Evolutionary conservation across 1,140 invertebrate genomes (phyloP).

Genomic region (Drosophila biarmipes): DNA sequence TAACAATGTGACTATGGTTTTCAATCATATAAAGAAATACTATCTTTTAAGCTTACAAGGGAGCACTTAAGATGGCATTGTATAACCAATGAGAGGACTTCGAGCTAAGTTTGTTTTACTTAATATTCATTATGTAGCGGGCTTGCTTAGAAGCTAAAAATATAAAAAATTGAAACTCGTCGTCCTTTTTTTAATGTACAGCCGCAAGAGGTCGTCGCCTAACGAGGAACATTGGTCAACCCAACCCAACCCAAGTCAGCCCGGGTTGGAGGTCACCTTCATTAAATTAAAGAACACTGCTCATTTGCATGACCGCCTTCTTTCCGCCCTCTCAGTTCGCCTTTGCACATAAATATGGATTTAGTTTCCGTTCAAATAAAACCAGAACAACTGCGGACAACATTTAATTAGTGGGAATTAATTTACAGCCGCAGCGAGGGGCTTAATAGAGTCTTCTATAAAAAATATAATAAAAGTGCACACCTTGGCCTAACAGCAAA

Average conservation of each 20-base stretch:
- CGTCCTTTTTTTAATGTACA: constrained; percentile 20
- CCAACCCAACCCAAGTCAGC: constrained; percentile 6
- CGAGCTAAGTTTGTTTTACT: too few relatives aligned
- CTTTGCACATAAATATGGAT: constrained; percentile 45
- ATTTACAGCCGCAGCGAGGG: constrained; percentile 3
- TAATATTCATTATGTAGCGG: too few relatives aligned
- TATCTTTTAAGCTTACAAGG: too few relatives aligned
- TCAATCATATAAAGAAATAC: too few relatives aligned
- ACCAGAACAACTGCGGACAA: constrained; percentile 4
- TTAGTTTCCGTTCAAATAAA: constrained; percentile 35
- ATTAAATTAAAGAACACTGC: constrained; percentile 62
- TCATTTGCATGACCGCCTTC: constrained; percentile 54
- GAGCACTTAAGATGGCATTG: too few relatives aligned
- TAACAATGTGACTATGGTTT: too few relatives aligned
- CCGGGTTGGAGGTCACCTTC: constrained; percentile 30
- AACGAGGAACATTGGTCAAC: not conserved
- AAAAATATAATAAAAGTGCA: constrained; percentile 1
- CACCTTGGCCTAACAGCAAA: not conserved
- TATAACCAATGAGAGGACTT: too few relatives aligned
- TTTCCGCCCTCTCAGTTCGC: constrained; percentile 8
- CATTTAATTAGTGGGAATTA: constrained; percentile 50
- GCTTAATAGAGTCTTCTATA: constrained; percentile 3
- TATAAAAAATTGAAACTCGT: not conserved
- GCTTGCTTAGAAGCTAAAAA: not conserved
- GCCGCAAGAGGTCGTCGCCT: constrained; percentile 12